Conservation (phyloP, 2,113 vertebrate genomes). For the Menura novaehollandiae region DNA sequence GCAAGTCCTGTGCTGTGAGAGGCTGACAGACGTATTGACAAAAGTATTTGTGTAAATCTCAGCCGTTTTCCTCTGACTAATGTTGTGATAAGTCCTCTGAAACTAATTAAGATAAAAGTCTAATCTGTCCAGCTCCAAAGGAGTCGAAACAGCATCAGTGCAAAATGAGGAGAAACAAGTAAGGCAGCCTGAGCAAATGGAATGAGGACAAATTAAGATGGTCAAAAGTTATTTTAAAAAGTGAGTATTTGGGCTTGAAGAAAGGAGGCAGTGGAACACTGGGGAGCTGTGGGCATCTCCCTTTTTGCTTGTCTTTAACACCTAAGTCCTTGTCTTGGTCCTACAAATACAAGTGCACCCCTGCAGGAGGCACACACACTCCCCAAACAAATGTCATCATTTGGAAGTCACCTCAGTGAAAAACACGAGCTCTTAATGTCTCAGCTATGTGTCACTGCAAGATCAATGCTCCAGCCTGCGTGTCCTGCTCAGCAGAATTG, state of each 20-base stretch:
- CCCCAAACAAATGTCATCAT: not conserved
- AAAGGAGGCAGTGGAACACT: not conserved
- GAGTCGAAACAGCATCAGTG: not conserved
- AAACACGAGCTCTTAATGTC: not conserved
- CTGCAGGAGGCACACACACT: not conserved
- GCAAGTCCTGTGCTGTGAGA: not conserved
- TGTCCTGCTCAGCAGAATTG: not conserved
- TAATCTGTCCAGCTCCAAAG: not conserved
- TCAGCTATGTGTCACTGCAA: rapidly evolving
- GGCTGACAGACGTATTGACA: not conserved
- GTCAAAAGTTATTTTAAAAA: not conserved
- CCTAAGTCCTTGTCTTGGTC: not conserved
- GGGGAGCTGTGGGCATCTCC: not conserved
- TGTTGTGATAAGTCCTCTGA: not conserved
- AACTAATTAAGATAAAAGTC: not conserved
- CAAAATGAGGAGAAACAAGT: not conserved
- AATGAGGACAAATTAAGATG: not conserved
- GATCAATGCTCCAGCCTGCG: not conserved
- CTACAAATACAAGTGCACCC: not conserved
- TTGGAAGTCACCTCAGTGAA: not conserved
- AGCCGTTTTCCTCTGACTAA: not conserved
- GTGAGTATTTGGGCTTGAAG: not conserved
- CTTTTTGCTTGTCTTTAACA: not conserved
- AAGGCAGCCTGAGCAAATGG: not conserved
- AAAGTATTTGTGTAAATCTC: not conserved